Evolutionary conservation across 1,140 invertebrate genomes (phyloP), one percentile per base, ranked within the genome.

Genomic region (Vanessa atalanta): DNA sequence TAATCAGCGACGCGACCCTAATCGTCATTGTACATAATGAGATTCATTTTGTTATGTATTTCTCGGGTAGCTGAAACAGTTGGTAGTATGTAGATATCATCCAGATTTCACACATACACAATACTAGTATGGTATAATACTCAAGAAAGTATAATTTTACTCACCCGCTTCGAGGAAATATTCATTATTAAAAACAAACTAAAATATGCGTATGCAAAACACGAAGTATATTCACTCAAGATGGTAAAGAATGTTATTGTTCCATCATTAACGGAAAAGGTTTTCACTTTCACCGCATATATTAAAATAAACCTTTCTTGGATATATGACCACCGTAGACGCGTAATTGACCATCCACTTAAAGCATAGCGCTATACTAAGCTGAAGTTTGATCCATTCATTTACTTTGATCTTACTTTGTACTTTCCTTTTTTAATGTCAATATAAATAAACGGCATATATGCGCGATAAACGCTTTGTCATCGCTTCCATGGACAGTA

Each of bases 271-370:
- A 60, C 68, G 69, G 43, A 67, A 67, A 67, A 70, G 70, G 47
- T 60, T 65, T 70, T 65, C 73, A 75, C 73, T 75, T 75, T 75
- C 73, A 43, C 72, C 65, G 20, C 69, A 63, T 63, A 51, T 60
- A 64, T 64, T 71, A 37, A 71, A 70, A 63, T 70, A 60, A 26
- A 61, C 48, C 26, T 23, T 64, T 64, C 60, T 64, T 64, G 23
- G 61, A 61, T 15, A 63, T 70, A 71, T 63, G 48, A 43, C 69
- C 69, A 64, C 69, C 16, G 15, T 64, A 26, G 16, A 50, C 47
- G 31, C 20, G 3, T 50, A 65, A 37, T 13, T 23, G 13, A 15
- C 16, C 53, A 57, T 4, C 26, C 53, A 69, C 16, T 50, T 0
- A 47, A 47, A 20, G 13, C 9, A 55, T 20, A 47, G 51, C 53